Conservation (phyloP, 2,888 invertebrate species). For the Caradrina clavipalpis region DNA sequence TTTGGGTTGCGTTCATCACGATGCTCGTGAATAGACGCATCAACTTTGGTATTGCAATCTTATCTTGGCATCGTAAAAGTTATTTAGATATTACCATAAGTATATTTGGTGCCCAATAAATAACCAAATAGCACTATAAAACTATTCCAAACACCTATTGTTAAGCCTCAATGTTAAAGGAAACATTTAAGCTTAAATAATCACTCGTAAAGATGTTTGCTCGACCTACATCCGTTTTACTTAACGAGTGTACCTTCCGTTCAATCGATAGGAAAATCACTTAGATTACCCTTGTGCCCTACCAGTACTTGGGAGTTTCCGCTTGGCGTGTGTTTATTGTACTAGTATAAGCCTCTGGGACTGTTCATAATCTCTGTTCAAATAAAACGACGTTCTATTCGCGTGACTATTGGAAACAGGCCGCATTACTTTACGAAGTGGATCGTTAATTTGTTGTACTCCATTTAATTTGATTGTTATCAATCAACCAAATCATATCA, state of each 20-base stretch:
- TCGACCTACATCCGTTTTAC: constrained; percentile 76
- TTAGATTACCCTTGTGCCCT: constrained; percentile 61
- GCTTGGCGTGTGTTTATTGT: constrained; percentile 68
- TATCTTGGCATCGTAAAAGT: constrained; percentile 30
- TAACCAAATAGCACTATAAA: constrained; percentile 25
- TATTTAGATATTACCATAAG: constrained; percentile 28
- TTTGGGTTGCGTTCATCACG: constrained; percentile 38
- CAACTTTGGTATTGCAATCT: constrained; percentile 32
- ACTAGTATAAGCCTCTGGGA: constrained; percentile 65
- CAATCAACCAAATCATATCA: constrained; percentile 60
- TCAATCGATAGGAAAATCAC: constrained; percentile 81
- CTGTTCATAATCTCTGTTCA: constrained; percentile 68
- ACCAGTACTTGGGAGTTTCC: constrained; percentile 60
- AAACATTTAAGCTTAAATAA: constrained; percentile 69
- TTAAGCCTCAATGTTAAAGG: constrained; percentile 55
- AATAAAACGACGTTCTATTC: constrained; percentile 67
- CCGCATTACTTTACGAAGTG: constrained; percentile 63
- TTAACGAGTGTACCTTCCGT: constrained; percentile 71
- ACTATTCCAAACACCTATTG: constrained; percentile 43
- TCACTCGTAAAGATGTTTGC: constrained; percentile 66
- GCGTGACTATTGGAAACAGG: constrained; percentile 61
- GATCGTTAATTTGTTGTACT: constrained; percentile 62
- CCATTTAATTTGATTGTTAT: constrained; percentile 58
- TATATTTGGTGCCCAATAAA: constrained; percentile 26
- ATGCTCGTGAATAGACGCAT: constrained; percentile 36